phyloP scores from a whole-genome alignment of 2,113 vertebrate species.

The Corythaixoides concolor region DNA sequence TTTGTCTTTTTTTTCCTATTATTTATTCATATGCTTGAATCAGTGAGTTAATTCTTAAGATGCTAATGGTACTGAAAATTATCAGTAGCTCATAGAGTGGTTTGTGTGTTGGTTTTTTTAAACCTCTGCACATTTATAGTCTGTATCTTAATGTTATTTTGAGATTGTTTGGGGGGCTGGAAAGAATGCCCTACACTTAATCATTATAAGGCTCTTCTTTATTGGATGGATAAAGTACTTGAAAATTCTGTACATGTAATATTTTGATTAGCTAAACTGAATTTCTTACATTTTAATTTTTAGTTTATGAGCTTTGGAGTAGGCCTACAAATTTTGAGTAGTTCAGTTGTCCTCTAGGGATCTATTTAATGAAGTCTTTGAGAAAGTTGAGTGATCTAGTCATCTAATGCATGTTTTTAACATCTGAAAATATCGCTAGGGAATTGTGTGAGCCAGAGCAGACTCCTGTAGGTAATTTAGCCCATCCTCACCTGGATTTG shows the following conservation, averaged over 20 bases:
- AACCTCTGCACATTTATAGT: neutral
- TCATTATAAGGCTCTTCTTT: neutral
- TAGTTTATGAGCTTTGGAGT: neutral
- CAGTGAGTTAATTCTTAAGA: neutral
- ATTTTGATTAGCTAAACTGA: neutral
- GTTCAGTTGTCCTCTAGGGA: neutral
- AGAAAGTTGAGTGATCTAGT: constrained; percentile 19
- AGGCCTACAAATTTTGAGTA: neutral
- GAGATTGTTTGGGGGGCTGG: neutral
- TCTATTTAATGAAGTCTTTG: neutral
- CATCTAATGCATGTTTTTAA: neutral
- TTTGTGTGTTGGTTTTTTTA: neutral
- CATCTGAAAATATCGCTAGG: neutral
- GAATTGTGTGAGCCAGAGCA: constrained; percentile 14
- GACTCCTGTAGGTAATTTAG: neutral
- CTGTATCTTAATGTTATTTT: neutral
- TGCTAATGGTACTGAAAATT: neutral
- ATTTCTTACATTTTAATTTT: neutral
- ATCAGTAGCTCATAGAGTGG: neutral
- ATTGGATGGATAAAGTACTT: neutral
- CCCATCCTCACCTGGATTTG: neutral
- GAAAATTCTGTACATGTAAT: neutral
- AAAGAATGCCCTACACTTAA: neutral
- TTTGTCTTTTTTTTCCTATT: neutral
- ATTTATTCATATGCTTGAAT: neutral